Percentiles rank a stretch among this genome's conserved stretches.
Conservation (phyloP, 2,113 vertebrate species). For the Pelecanus crispus region DNA sequence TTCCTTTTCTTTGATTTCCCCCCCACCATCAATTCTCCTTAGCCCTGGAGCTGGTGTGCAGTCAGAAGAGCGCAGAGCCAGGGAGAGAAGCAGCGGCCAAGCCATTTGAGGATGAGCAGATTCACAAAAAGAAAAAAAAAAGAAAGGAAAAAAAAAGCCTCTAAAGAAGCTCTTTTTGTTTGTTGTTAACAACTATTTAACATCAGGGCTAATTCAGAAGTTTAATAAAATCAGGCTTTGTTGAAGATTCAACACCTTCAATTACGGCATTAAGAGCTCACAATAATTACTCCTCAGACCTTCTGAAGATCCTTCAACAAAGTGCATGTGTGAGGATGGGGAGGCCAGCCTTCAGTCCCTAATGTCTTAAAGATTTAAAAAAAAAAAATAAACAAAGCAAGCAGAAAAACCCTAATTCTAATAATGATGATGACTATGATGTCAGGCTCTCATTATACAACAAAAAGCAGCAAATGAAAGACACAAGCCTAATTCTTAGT, state of each 20-base stretch:
- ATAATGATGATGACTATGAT: background rate
- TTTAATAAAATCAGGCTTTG: slow-evolving; percentile 21
- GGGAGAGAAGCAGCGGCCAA: background rate
- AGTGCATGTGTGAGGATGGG: background rate
- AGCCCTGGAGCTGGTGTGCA: background rate
- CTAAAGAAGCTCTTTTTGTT: background rate
- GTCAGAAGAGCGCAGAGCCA: background rate
- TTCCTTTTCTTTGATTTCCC: background rate
- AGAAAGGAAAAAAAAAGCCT: accelerated
- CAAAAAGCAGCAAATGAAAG: background rate
- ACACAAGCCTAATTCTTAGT: background rate
- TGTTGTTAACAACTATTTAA: slow-evolving; percentile 21
- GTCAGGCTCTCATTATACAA: background rate
- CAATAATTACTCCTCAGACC: background rate
- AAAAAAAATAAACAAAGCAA: background rate
- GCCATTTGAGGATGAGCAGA: background rate
- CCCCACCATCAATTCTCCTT: background rate
- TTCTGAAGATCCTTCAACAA: slow-evolving; percentile 11
- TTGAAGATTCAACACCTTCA: slow-evolving; percentile 45
- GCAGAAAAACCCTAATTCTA: background rate
- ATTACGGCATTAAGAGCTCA: background rate
- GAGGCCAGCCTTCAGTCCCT: background rate
- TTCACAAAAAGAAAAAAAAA: background rate
- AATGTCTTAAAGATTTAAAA: background rate
- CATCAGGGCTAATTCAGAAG: background rate